Percentiles rank a stretch among this genome's conserved stretches.
Conservation (phyloP, 2,113 vertebrate genomes). For the Galeopterus variegatus region DNA sequence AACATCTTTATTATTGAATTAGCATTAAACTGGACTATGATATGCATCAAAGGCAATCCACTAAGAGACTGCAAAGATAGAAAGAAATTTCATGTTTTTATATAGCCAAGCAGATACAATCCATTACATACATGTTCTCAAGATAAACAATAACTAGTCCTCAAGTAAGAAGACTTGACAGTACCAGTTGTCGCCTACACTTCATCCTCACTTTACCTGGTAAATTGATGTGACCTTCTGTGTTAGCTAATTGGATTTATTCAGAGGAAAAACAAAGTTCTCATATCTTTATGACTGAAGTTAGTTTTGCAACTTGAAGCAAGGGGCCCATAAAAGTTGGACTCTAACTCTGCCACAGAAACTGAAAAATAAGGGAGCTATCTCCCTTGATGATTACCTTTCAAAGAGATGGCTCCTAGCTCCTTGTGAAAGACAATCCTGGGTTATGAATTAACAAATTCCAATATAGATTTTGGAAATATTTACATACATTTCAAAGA, state of each 20-base stretch:
- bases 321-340: background rate
- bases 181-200: background rate
- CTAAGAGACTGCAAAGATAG: background rate
- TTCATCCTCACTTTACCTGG: background rate
- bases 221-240: background rate
- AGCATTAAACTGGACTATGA: background rate
- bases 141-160: background rate
- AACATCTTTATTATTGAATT: no score
- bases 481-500: background rate
- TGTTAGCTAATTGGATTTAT: background rate
- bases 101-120: background rate
- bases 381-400: background rate
- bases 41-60: background rate
- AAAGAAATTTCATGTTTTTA: background rate
- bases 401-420: background rate
- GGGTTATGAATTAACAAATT: background rate
- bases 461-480: background rate
- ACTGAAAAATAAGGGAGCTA: background rate
- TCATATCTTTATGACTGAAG: background rate
- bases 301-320: background rate
- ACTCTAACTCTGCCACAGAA: background rate
- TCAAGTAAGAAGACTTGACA: background rate
- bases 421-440: background rate
- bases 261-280: background rate
- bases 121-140: background rate